phyloP scores from a whole-genome alignment of 1,140 invertebrate genomes.

The Drosophila sp. region DNA sequence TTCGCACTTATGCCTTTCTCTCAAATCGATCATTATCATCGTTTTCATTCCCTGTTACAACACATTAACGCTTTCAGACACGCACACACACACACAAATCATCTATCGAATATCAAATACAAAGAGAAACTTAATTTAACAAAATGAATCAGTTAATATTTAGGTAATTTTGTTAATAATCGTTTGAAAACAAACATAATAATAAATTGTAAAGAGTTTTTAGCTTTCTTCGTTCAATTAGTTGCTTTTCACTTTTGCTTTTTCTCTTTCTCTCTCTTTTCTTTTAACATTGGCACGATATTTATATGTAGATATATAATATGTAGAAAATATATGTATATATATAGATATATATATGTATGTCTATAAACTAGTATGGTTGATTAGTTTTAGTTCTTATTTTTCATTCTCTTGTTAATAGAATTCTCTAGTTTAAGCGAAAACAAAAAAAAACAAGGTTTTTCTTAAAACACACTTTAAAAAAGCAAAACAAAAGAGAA shows the following conservation, averaged over 20 bases:
- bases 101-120: conserved; percentile 32
- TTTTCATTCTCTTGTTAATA: conserved; percentile 1
- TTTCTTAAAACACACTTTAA: neutral
- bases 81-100: conserved; percentile 11
- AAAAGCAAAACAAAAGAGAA: neutral
- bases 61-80: neutral
- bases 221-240: conserved; percentile 15
- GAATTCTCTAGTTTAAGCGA: conserved; percentile 3
- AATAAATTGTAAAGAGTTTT: conserved; percentile 14
- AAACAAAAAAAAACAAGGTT: neutral
- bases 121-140: conserved; percentile 50
- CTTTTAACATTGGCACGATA: conserved; percentile 74
- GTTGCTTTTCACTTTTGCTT: conserved; percentile 30
- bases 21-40: neutral
- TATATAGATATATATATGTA: conserved; percentile 33
- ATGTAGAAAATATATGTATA: conserved; percentile 48
- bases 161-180: conserved; percentile 20
- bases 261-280: conserved; percentile 43
- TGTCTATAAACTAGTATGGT: conserved; percentile 51
- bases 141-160: conserved; percentile 41
- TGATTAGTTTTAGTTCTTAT: conserved; percentile 54
- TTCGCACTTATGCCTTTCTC: neutral
- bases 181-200: conserved; percentile 21
- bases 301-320: conserved; percentile 49
- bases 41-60: conserved; percentile 11